phyloP scores from a whole-genome alignment of 2,888 invertebrate genomes.

The Nasonovia ribisnigri region DNA sequence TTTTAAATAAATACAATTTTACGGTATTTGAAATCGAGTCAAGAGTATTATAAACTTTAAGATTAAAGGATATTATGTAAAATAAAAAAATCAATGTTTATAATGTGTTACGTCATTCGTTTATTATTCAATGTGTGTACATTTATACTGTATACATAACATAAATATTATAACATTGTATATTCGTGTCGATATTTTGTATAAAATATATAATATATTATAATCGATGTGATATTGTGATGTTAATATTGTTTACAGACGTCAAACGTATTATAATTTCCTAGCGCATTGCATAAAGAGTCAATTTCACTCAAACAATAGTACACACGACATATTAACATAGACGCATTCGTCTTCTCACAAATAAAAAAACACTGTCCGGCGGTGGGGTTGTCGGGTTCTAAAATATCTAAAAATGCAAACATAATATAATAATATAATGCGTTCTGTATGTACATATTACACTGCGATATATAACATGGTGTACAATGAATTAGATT shows the following conservation, averaged over 20 bases:
- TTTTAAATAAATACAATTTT: neutral
- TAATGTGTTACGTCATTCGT: neutral
- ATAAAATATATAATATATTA: neutral
- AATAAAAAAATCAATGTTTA: constrained; percentile 6
- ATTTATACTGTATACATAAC: neutral
- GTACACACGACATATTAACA: neutral
- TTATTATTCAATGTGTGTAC: neutral
- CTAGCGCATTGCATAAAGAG: neutral
- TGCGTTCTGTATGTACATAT: neutral
- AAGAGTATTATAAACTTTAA: neutral
- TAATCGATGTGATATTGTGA: constrained; percentile 1
- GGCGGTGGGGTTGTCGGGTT: neutral
- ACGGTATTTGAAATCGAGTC: neutral
- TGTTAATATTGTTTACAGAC: neutral
- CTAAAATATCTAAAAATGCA: neutral
- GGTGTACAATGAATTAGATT: constrained; percentile 8
- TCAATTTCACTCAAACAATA: neutral
- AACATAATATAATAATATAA: neutral
- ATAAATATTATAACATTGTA: neutral
- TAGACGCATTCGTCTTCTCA: neutral
- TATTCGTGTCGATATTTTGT: neutral
- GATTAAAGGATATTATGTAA: neutral
- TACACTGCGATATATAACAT: neutral
- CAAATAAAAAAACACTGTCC: neutral
- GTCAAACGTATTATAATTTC: neutral